Conservation (phyloP, 2,888 invertebrate species). For the Brachycybe producta region DNA sequence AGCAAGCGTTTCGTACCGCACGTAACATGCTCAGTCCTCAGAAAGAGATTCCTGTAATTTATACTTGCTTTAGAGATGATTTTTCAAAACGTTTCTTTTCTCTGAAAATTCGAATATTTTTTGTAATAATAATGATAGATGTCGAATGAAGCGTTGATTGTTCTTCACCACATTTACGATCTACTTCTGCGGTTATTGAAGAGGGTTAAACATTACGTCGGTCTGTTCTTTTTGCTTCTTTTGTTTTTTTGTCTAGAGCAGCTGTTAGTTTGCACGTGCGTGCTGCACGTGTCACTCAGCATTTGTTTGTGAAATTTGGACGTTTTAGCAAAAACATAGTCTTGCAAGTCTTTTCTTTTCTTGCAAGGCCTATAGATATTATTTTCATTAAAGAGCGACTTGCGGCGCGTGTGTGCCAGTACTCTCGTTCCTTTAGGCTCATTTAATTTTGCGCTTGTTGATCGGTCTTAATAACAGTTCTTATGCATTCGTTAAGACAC, state of each 20-base stretch:
- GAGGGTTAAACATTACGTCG: conserved; percentile 61
- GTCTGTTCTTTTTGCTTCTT: conserved; percentile 25
- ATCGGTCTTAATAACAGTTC: background rate
- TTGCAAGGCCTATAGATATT: too few relatives aligned
- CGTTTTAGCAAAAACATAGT: background rate
- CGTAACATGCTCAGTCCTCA: conserved; percentile 42
- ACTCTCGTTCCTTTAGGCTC: background rate
- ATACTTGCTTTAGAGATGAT: background rate
- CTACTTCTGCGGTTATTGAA: conserved; percentile 47
- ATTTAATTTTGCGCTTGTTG: background rate
- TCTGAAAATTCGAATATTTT: too few relatives aligned
- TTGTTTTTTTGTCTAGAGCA: too few relatives aligned
- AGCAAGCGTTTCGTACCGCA: conserved; percentile 63
- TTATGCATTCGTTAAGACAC: conserved; percentile 25
- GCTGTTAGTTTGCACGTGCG: too few relatives aligned
- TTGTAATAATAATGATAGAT: conserved; percentile 31
- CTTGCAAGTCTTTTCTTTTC: too few relatives aligned
- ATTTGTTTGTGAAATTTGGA: too few relatives aligned
- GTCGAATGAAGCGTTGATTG: conserved; percentile 45
- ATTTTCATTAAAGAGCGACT: too few relatives aligned
- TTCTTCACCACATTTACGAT: conserved; percentile 43
- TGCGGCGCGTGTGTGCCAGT: too few relatives aligned
- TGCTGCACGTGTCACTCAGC: too few relatives aligned
- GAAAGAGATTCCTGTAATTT: conserved; percentile 35
- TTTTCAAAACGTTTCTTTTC: too few relatives aligned